Evolutionary conservation across 2,797 vertebrate genomes (phyloP), one percentile per base, ranked within the genome.

Genomic region (Scolopax rusticola): DNA sequence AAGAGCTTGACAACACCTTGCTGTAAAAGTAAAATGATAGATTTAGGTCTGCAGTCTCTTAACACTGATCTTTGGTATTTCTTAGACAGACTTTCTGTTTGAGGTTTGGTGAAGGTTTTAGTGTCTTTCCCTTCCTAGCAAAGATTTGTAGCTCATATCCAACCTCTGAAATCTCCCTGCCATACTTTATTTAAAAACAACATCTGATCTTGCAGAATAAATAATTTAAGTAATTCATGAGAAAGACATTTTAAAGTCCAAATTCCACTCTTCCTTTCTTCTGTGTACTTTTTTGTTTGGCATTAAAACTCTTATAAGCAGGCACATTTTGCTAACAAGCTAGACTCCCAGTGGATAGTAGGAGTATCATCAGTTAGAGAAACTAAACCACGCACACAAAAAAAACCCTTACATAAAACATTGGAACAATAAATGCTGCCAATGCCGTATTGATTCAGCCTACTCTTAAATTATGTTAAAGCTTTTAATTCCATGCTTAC

Each of bases 171-270:
- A 92, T 94, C 47, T 82, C 36, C 57, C 68, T 89, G 75, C 90
- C 86, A 75, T 50, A 65, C 32, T 47, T 79, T 75, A 76, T 90
- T 73, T 23, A 76, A 84, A 93, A 81, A 11, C 15, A 80, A 50
- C 43, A 91, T 76, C 78, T 93, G 94, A 95, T 95, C 77, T 88
- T 65, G 36, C 63, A 81, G 85, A 91, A 89, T 90, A 91, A 95
- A 95, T 65, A 96, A 38, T 33, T 90, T 97, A 91, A 97, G 96
- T 97, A 98, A 97, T 95, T 95, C 78, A 96, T 33, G 87, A 95
- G 69, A 91, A 87, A 78, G 25, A 65, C 89, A 90, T 94, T 97
- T 97, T 71, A 53, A 92, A 90, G 64, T 71, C 82, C 65, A 79
- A 87, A 84, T 95, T 91, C 79, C 50, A 84, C 32, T 51, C 80